Percentiles rank a stretch among this genome's conserved stretches.
Evolutionary conservation across 2,888 invertebrate species (phyloP).

Genomic region (Spodoptera picta): DNA sequence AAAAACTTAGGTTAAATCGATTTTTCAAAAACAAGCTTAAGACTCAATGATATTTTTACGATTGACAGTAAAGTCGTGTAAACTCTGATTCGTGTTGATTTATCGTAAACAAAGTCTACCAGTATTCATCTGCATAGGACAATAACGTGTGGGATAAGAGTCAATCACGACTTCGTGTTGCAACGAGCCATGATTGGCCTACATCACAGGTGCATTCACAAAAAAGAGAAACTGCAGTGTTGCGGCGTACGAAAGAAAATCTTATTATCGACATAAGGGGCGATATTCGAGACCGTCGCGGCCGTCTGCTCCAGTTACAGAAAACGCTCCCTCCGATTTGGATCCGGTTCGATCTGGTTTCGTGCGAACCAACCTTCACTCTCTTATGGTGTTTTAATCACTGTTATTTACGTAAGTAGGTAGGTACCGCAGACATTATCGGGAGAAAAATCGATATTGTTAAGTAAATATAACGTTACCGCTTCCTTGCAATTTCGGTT

Average conservation of each 20-base stretch:
- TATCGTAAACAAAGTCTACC: constrained; percentile 17
- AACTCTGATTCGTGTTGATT: neutral
- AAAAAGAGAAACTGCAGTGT: constrained; percentile 85
- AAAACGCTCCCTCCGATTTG: constrained; percentile 82
- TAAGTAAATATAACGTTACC: constrained; percentile 50
- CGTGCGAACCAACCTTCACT: constrained; percentile 80
- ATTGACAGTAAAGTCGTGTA: too few species aligned
- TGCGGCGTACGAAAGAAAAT: constrained; percentile 84
- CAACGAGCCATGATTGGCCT: constrained; percentile 81
- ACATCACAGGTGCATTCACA: constrained; percentile 83
- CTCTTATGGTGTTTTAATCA: constrained; percentile 81
- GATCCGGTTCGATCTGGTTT: constrained; percentile 86
- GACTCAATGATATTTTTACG: too few species aligned
- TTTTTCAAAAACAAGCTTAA: too few species aligned
- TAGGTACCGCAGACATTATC: constrained; percentile 60
- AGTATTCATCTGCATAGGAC: constrained; percentile 49
- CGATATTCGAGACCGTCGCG: constrained; percentile 84
- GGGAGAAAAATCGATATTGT: constrained; percentile 63
- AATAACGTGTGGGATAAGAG: constrained; percentile 72
- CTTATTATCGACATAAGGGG: constrained; percentile 86
- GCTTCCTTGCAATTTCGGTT: constrained; percentile 35
- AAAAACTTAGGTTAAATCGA: too few species aligned
- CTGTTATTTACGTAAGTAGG: constrained; percentile 69
- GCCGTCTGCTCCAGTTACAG: constrained; percentile 86
- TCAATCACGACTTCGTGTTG: constrained; percentile 77